Base-by-base conservation (phyloP, 2,113 vertebrate genomes). In the Turdus rufiventris region DNA sequence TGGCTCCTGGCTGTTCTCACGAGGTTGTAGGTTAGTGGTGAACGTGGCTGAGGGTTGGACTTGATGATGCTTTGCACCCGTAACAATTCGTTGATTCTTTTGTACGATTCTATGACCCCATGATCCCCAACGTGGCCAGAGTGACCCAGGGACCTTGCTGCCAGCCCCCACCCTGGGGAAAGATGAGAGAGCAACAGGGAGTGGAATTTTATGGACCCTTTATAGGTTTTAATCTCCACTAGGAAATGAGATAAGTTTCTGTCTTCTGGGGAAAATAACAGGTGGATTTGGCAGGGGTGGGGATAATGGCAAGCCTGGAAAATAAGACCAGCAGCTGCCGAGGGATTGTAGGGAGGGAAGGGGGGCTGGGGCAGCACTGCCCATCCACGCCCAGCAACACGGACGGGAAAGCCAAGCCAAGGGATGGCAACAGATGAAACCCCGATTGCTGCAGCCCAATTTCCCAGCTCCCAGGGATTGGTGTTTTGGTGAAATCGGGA, bases 331-430 rank as follows among this genome's bases (percentile, higher is more conserved):
- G 80, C 76, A 60, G 58, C 72, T 94, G 80, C 67, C 3, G 2
- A 43, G 51, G 24, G 58, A 10, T 1, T 3, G 4, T 34, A 42
- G 62, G 33, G 48, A 85, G 71, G 36, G 47, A 45, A 48, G 48
- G 20, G 75, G 58, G 81, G 7, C 31, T 1, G 2, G 21, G 19
- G 5, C 45, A 51, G 60, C 0, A 0, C 23, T 58, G 40, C 23
- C 20, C 17, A 58, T 34, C 15, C 6, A 19, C 25, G 38, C 33
- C 38, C 45, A 36, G 47, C 51, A 82, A 23, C 8, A 1, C 14
- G 31, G 42, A 3, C 1, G 42, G 66, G 53, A 50, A 75, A 67
- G 58, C 34, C 53, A 74, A 68, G 38, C 42, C 33, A 17, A 34
- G 34, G 61, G 57, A 42, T 2, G 2, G 25, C 1, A 6, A 36